These are phyloP conservation scores for Diprion similis DNA, from an alignment of 1,140 invertebrate species.

Conservation along the genomic window DNA sequence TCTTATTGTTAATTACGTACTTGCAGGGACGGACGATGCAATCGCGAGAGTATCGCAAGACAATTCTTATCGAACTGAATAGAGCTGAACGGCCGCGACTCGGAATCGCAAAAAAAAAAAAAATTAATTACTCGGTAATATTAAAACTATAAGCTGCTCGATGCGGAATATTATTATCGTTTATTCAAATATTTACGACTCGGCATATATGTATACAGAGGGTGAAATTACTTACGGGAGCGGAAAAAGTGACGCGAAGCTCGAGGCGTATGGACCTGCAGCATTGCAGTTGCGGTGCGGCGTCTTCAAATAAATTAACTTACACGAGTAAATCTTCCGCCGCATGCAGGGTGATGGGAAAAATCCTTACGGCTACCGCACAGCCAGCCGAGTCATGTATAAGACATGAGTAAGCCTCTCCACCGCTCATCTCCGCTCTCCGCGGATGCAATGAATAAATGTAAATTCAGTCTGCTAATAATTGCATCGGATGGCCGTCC, in stretches of 20 bases:
- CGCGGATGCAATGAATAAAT: conserved; percentile 3
- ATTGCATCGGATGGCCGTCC: neutral
- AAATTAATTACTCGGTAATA: neutral
- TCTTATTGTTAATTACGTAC: too few relatives aligned
- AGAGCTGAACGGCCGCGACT: too few relatives aligned
- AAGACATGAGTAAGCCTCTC: neutral
- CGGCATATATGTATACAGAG: neutral
- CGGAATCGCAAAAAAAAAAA: neutral
- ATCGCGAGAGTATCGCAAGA: too few relatives aligned
- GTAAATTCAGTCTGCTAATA: neutral
- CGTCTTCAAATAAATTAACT: conserved; percentile 2
- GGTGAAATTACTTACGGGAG: neutral
- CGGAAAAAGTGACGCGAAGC: neutral
- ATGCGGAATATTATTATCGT: neutral
- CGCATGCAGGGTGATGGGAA: neutral
- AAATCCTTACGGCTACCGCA: neutral
- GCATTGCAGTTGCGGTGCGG: neutral
- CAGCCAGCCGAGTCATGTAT: neutral
- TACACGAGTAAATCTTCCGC: neutral
- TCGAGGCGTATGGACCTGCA: neutral
- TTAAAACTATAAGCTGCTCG: neutral
- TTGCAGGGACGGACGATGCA: too few relatives aligned
- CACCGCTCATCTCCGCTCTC: neutral
- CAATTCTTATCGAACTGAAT: too few relatives aligned
- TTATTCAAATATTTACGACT: neutral